Percentiles rank a stretch among this genome's conserved stretches.
Evolutionary conservation across 2,113 vertebrate species (phyloP).

Genomic region (Hucho hucho): DNA sequence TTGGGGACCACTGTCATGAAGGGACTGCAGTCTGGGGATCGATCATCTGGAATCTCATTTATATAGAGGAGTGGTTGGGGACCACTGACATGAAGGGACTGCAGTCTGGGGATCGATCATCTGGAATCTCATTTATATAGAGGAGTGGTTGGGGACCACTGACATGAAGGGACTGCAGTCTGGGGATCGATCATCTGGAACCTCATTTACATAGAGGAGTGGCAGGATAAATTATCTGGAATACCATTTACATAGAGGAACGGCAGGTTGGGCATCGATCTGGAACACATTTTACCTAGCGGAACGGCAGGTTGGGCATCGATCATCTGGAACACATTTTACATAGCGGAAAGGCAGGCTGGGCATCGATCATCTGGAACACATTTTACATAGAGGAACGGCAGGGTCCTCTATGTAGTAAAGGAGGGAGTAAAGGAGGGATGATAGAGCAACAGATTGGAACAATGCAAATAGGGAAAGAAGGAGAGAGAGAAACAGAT

Average conservation of each 20-base stretch:
- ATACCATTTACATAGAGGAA: no score
- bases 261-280: neutral
- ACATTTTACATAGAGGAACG: no score
- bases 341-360: neutral
- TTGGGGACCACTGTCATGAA: no score
- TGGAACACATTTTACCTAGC: no score
- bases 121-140: no score
- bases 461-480: no score
- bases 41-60: neutral
- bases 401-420: no score
- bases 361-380: neutral
- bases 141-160: no score
- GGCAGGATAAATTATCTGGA: neutral
- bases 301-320: neutral
- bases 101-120: neutral
- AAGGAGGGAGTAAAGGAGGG: neutral
- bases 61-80: no score
- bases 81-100: no score
- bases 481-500: no score
- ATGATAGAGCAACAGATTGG: neutral
- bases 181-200: neutral
- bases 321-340: neutral
- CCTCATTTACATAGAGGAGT: no score
- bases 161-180: neutral
- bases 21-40: neutral